A percentile compares a stretch with the other conserved stretches of the same genome.
Conservation (phyloP, 2,797 vertebrate genomes). For the Bovichtus variegatus region DNA sequence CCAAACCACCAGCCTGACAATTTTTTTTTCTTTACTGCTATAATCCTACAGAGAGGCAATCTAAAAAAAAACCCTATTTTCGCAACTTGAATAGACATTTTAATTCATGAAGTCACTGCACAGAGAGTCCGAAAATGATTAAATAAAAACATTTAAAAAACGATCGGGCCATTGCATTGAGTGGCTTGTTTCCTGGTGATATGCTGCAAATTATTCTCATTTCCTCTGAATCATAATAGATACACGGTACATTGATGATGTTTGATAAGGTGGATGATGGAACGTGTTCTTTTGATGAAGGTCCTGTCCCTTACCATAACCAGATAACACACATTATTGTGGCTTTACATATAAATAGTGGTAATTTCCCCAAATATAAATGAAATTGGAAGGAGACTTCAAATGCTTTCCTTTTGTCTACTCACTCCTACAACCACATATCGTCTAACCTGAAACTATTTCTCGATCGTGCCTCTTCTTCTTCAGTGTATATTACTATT, state of each 20-base stretch:
- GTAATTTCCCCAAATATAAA: background rate
- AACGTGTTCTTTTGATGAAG: background rate
- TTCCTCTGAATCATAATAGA: background rate
- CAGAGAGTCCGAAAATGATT: background rate
- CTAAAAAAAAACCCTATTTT: background rate
- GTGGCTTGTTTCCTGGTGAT: background rate
- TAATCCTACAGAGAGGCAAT: too few species aligned
- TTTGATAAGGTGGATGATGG: background rate
- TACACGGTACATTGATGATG: background rate
- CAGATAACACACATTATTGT: background rate
- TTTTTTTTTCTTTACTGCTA: too few species aligned
- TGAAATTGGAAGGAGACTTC: background rate
- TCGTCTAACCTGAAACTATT: background rate
- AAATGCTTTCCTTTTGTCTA: background rate
- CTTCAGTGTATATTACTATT: conserved; percentile 8
- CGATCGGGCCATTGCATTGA: background rate
- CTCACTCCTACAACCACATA: background rate
- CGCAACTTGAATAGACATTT: background rate
- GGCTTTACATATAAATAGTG: background rate
- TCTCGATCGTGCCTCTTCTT: background rate
- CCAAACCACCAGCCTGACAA: too few species aligned
- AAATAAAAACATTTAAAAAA: background rate
- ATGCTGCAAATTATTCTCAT: background rate
- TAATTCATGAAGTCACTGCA: background rate
- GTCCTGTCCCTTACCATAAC: background rate